A percentile compares a stretch with the other conserved stretches of the same genome.
Conservation (phyloP, 2,113 vertebrate genomes). For the Cyanoliseus patagonus region DNA sequence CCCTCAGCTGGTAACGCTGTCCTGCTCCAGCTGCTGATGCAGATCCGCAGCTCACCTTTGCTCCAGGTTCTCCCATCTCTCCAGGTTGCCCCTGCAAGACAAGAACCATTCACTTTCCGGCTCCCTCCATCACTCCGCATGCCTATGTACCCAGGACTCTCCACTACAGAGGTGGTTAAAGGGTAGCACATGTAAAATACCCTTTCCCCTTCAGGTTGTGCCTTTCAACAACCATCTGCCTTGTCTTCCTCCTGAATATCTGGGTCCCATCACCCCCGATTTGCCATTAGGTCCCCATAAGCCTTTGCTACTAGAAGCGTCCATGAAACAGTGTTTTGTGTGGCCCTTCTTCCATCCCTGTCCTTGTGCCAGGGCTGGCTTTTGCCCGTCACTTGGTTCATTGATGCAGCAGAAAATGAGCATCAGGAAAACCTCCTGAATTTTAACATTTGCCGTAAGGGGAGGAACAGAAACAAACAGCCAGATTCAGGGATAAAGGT, state of each 20-base stretch:
- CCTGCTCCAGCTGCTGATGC: not conserved
- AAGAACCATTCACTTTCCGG: not conserved
- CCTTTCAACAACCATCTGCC: not conserved
- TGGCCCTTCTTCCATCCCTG: not conserved
- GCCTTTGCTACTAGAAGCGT: not conserved
- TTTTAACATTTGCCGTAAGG: not conserved
- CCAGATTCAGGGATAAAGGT: not conserved
- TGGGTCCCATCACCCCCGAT: rapidly evolving
- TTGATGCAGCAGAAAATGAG: not conserved
- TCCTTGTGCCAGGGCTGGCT: rapidly evolving
- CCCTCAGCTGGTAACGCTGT: not conserved
- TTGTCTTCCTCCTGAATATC: not conserved
- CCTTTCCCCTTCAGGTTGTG: not conserved
- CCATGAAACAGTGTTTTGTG: not conserved
- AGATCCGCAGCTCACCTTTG: conserved; percentile 29
- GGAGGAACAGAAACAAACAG: rapidly evolving
- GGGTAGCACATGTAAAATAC: rapidly evolving
- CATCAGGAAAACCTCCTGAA: rapidly evolving
- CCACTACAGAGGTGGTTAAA: not conserved
- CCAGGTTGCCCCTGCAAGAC: conserved; percentile 79
- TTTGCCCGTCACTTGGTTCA: not conserved
- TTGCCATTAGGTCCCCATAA: not conserved
- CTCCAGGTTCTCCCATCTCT: conserved; percentile 71
- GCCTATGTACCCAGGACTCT: not conserved
- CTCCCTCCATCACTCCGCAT: not conserved